phyloP scores from a whole-genome alignment of 2,113 vertebrate species.

The Zapornia atra region DNA sequence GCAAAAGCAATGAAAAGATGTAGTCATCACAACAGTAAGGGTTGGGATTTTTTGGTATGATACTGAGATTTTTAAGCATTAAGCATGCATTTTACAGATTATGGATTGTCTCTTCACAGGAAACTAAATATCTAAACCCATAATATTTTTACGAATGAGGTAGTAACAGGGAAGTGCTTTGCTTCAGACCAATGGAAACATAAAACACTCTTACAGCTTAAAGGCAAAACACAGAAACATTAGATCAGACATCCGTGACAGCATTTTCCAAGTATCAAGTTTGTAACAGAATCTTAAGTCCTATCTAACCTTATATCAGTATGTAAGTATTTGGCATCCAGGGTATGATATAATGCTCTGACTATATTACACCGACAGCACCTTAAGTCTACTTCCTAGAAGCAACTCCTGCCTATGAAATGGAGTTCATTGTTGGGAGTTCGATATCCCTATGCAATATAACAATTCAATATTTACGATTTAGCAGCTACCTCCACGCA shows the following conservation, averaged over 20 bases:
- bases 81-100: neutral
- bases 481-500: neutral
- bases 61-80: neutral
- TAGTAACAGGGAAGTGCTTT: neutral
- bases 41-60: neutral
- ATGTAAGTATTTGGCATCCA: neutral
- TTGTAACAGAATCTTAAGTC: neutral
- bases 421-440: neutral
- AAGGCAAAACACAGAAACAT: neutral
- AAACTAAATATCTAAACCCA: neutral
- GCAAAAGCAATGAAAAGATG: neutral
- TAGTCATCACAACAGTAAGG: neutral
- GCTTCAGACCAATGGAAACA: neutral
- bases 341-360: neutral
- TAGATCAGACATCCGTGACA: neutral
- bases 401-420: neutral
- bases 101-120: neutral
- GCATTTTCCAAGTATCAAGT: neutral
- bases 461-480: neutral
- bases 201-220: neutral
- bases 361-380: neutral
- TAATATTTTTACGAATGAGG: neutral
- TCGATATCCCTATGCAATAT: neutral
- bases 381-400: neutral
- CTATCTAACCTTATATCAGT: neutral